Base-by-base conservation (phyloP, 2,888 invertebrate genomes). In the Hypercompe scribonia region DNA sequence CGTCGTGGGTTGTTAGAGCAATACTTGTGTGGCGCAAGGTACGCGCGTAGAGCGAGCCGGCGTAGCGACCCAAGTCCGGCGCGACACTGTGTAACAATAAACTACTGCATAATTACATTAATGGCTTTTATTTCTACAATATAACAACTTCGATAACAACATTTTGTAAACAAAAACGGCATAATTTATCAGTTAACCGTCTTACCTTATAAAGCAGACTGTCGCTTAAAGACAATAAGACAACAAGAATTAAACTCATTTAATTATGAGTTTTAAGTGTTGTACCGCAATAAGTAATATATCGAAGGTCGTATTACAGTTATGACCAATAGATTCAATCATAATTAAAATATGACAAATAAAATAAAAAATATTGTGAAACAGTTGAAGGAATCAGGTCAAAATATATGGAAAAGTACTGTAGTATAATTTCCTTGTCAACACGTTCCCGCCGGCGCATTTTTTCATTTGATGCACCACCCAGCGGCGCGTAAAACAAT, bases 41-140 rank as follows among this genome's bases (percentile, higher is more conserved):
- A 84, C 76, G 77, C 78, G 81, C 82, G 84, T 83, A 81, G 87
- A 88, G 89, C 84, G 90, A 81, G 84, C 85, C 88, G 88, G 84
- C 84, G 87, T 88, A 90, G 90, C 87, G 84, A 88, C 86, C 84
- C 90, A 87, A 78, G 46, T 78, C 87, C 85, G 87, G 87, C 89
- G 90, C 89, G 88, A 87, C 90, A 90, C 89, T 93, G 88, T 93
- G 90, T 94, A 94, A 94, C 93, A 94, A 95, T 94, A 93, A 94
- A 94, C 89, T 95, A 94, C 91, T 94, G 94, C 94, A 94, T 95
- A 94, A 94, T 93, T 93, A 89, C 77, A 78, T 73, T 73, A 42
- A 15, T 66, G 78, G 50, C 63, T 85, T 89, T 86, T 80, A 84
- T 87, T 89, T 85, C 13, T 66, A 34, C 0, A 50, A 39, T 24